A percentile compares a stretch with the other conserved stretches of the same genome.
phyloP scores from a whole-genome alignment of 64 coral and sea anemone species.

The Acropora yongei region DNA sequence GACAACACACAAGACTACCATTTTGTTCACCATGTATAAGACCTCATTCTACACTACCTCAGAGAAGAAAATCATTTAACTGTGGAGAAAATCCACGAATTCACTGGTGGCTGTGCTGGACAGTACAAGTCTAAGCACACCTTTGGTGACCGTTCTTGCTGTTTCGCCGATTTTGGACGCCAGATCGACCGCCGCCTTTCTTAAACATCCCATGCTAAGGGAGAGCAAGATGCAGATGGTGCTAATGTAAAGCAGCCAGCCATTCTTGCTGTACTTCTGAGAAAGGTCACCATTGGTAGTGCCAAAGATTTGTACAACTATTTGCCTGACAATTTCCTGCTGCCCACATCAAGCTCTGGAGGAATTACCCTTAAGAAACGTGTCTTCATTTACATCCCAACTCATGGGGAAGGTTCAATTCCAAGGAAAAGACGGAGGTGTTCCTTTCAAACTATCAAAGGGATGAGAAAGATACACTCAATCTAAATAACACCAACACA shows the following conservation, averaged over 20 bases:
- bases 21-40: not conserved
- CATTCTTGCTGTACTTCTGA: no score
- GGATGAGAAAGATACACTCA: constrained; percentile 41
- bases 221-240: no score
- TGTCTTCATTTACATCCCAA: constrained; percentile 38
- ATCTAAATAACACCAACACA: constrained; percentile 27
- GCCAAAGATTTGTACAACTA: not conserved
- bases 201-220: no score
- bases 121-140: constrained; percentile 21
- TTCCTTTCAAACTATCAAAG: constrained; percentile 35
- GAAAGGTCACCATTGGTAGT: no score
- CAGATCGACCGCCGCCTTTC: no score
- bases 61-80: constrained; percentile 3
- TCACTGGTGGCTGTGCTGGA: not conserved
- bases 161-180: not conserved
- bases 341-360: not conserved
- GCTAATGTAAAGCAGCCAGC: no score
- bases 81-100: constrained; percentile 40
- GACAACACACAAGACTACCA: no score
- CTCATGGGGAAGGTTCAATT: constrained; percentile 31
- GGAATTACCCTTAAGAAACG: not conserved
- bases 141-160: not conserved
- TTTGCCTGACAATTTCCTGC: not conserved
- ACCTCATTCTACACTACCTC: constrained; percentile 33
- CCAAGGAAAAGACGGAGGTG: not conserved